These are phyloP conservation scores for Ostrea edulis DNA, from an alignment of 1,140 invertebrate genomes.

Conservation along the genomic window DNA sequence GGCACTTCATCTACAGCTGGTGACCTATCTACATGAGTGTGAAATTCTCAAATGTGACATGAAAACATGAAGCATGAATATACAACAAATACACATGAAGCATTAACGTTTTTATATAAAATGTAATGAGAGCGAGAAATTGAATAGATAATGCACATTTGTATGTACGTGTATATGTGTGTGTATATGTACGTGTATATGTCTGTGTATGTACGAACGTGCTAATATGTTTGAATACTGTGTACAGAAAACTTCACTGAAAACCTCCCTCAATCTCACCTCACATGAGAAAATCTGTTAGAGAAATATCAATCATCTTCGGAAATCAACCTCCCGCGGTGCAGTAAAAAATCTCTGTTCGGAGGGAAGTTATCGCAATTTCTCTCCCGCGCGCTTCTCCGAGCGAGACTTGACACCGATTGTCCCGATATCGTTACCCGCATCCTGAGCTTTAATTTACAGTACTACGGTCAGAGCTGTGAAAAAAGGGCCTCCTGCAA, in stretches of 20 bases:
- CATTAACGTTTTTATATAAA: too few species aligned
- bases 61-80: too few species aligned
- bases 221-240: background rate
- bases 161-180: too few species aligned
- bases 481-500: conserved; percentile 14
- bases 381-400: background rate
- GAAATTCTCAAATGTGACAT: too few species aligned
- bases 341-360: background rate
- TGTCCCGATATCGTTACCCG: background rate
- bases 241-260: background rate
- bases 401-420: conserved; percentile 21
- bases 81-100: too few species aligned
- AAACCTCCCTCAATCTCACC: background rate
- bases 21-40: too few species aligned
- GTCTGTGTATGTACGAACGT: too few species aligned
- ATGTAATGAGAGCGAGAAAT: too few species aligned
- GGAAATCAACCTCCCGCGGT: conserved; percentile 10
- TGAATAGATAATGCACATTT: too few species aligned
- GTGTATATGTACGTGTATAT: too few species aligned
- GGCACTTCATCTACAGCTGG: too few species aligned
- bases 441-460: conserved; percentile 22
- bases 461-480: background rate
- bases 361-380: background rate
- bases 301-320: background rate
- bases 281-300: background rate